Conservation (phyloP, 2,113 vertebrate species). For the Cololabis saira region DNA sequence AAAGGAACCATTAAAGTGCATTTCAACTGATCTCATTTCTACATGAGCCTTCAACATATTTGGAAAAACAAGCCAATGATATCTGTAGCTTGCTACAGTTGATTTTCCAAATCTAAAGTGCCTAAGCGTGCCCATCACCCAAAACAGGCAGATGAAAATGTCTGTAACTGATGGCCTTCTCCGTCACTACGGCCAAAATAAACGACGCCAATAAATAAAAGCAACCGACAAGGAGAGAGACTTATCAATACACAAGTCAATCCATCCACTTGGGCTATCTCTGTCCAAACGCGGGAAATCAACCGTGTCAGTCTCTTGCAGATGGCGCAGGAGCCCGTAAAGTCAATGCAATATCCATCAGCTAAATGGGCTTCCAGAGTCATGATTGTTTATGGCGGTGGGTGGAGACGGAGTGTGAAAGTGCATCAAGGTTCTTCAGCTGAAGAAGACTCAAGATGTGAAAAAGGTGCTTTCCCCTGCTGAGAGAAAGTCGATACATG, state of each 20-base stretch:
- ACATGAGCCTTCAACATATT: not conserved
- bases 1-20: constrained; percentile 34
- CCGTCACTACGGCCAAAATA: constrained; percentile 12
- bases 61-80: constrained; percentile 2
- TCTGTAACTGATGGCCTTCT: constrained; percentile 5
- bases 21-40: constrained; percentile 18
- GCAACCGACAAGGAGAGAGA: constrained; percentile 50
- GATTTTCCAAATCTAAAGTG: constrained; percentile 2
- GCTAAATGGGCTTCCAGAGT: constrained; percentile 66
- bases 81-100: constrained; percentile 8
- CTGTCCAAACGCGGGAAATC: constrained; percentile 59
- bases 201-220: constrained; percentile 35
- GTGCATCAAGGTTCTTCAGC: constrained; percentile 15
- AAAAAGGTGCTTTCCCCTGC: constrained; percentile 1
- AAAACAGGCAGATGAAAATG: constrained; percentile 17
- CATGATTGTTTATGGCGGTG: constrained; percentile 58
- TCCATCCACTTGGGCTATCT: constrained; percentile 60
- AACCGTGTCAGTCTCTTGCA: constrained; percentile 68
- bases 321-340: constrained; percentile 65
- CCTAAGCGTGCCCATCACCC: constrained; percentile 14
- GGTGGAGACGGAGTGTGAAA: constrained; percentile 5
- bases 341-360: constrained; percentile 75
- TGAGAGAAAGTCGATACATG: constrained; percentile 7
- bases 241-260: constrained; percentile 66
- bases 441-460: constrained; percentile 28